Conservation (phyloP, 2,888 invertebrate genomes). For the Eupeodes latifasciatus region DNA sequence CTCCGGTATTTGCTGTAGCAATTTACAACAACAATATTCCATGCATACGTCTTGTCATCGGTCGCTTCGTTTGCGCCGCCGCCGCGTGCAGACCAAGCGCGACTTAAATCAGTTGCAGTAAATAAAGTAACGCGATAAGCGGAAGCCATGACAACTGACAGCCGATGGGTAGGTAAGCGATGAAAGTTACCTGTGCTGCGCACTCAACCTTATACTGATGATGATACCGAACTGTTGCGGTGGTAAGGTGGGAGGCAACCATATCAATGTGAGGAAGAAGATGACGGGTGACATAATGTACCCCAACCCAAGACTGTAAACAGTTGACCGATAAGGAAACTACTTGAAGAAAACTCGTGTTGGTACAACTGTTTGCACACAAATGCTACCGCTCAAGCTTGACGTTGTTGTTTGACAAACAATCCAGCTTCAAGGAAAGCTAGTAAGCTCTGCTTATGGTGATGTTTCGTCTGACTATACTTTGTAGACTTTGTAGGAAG, state of each 20-base stretch:
- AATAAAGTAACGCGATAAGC: conserved; percentile 68
- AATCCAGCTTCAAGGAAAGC: conserved; percentile 38
- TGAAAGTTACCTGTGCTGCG: conserved; percentile 67
- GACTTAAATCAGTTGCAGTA: conserved; percentile 66
- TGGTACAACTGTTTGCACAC: conserved; percentile 45
- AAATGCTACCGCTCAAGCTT: conserved; percentile 31
- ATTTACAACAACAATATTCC: conserved; percentile 16
- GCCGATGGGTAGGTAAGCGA: conserved; percentile 63
- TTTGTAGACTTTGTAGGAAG: conserved; percentile 24
- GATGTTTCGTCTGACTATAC: conserved; percentile 24
- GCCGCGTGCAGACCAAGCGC: conserved; percentile 60
- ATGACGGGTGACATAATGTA: conserved; percentile 56
- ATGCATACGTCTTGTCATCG: conserved; percentile 10
- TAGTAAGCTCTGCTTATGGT: conserved; percentile 32
- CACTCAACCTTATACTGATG: conserved; percentile 69
- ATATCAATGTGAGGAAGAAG: conserved; percentile 21
- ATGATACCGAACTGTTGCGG: not conserved
- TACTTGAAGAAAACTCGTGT: conserved; percentile 34
- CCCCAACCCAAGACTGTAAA: conserved; percentile 38
- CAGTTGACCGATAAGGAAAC: conserved; percentile 63
- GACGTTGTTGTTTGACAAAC: conserved; percentile 56
- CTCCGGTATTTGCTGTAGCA: conserved; percentile 14
- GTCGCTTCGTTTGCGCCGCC: not conserved
- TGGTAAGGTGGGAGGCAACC: conserved; percentile 3
- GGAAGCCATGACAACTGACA: conserved; percentile 70